Evolutionary conservation across 2,797 vertebrate species (phyloP).

Genomic region (Apodemus agrarius): DNA sequence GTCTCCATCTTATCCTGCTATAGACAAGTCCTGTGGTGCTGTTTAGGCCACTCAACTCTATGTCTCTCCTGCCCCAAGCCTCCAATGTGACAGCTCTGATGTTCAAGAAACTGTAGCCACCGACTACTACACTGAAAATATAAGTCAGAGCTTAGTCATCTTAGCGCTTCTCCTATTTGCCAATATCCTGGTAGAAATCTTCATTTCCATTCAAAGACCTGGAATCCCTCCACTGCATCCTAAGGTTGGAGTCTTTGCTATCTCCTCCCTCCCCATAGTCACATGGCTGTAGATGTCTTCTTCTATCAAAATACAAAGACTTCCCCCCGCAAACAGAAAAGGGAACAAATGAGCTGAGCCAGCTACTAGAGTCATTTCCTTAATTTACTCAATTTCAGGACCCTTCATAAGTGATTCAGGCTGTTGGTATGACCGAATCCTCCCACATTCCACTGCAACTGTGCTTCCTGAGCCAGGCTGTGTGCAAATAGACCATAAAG

Average conservation of each 20-base stretch:
- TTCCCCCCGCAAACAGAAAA: background rate
- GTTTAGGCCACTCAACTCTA: background rate
- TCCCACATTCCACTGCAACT: background rate
- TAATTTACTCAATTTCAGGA: background rate
- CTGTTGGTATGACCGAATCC: too few species aligned
- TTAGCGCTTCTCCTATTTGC: background rate
- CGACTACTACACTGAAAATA: background rate
- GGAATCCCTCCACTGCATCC: background rate
- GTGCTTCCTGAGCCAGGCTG: too few species aligned
- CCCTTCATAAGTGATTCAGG: background rate
- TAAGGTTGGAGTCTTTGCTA: too few species aligned
- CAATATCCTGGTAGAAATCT: background rate
- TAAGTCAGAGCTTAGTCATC: background rate
- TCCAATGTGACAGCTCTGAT: background rate
- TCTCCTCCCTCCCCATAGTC: too few species aligned
- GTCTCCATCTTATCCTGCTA: background rate
- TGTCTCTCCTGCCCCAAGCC: background rate
- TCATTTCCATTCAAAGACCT: background rate
- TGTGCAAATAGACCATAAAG: background rate
- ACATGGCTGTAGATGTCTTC: background rate
- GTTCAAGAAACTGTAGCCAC: background rate
- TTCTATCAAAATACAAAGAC: background rate
- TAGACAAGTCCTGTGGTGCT: background rate
- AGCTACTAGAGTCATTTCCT: too few species aligned
- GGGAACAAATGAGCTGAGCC: background rate